Evolutionary conservation across 2,888 invertebrate species (phyloP).

Genomic region (Eristalis tenax): DNA sequence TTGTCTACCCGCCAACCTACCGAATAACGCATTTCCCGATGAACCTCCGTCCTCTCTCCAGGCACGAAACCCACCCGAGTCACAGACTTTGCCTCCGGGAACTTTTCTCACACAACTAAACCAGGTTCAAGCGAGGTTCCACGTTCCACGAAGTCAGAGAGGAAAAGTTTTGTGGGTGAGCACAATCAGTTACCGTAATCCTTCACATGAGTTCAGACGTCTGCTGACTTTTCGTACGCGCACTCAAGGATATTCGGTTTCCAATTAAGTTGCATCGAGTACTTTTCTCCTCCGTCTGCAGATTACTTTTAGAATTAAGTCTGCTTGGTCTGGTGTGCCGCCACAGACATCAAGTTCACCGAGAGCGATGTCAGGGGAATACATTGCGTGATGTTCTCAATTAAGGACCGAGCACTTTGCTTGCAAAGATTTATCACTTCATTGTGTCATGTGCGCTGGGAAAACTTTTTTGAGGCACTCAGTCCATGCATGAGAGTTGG

Average conservation of each 20-base stretch:
- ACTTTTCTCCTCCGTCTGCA: background rate
- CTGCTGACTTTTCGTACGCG: background rate
- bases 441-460: background rate
- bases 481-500: background rate
- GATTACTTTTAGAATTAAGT: background rate
- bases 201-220: background rate
- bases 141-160: background rate
- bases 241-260: background rate
- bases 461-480: background rate
- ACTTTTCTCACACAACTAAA: no score
- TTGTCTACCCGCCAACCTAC: background rate
- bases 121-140: no score
- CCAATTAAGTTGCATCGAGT: background rate
- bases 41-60: no score
- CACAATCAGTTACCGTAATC: background rate
- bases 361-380: background rate
- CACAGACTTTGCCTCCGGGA: no score
- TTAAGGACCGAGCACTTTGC: background rate
- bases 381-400: background rate
- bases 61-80: no score
- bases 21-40: background rate
- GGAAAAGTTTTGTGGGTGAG: background rate
- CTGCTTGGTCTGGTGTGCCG: background rate
- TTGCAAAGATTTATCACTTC: background rate
- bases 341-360: background rate